These are phyloP conservation scores for Apis laboriosa DNA, from an alignment of 1,140 invertebrate genomes.

Conservation along the genomic window DNA sequence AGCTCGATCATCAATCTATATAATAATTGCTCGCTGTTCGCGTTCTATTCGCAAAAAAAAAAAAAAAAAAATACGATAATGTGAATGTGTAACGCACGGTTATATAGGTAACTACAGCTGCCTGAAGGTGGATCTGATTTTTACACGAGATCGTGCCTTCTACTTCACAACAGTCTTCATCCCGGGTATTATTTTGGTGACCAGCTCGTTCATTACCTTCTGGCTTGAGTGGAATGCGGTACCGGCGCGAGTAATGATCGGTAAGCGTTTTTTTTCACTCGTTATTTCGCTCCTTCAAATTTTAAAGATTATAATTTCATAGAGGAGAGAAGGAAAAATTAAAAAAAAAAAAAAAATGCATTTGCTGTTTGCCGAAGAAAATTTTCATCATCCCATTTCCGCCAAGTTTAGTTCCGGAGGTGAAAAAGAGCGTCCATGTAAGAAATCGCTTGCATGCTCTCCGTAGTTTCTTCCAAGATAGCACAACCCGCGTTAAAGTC, in stretches of 20 bases:
- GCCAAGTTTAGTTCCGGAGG: no score
- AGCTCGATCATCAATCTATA: neutral
- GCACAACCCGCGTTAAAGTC: no score
- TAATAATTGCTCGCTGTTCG: constrained; percentile 11
- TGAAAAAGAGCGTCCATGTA: no score
- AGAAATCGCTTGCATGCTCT: no score
- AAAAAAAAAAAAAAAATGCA: no score
- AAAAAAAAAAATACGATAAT: neutral
- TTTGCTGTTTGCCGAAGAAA: no score
- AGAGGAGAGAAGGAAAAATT: no score
- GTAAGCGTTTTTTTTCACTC: constrained; percentile 79
- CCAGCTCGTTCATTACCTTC: constrained; percentile 96
- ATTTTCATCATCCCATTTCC: no score
- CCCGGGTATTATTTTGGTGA: constrained; percentile 96
- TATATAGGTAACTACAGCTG: constrained; percentile 94
- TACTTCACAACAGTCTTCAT: constrained; percentile 98
- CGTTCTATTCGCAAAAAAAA: neutral
- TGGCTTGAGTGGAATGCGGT: constrained; percentile 98
- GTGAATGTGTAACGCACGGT: constrained; percentile 21
- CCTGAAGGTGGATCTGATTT: constrained; percentile 93
- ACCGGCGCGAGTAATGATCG: constrained; percentile 95
- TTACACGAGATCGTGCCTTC: constrained; percentile 96
- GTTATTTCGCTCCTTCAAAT: no score
- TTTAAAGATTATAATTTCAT: no score
- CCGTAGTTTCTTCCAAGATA: no score